Conservation (phyloP, 2,888 invertebrate genomes). For the Drosophila seclusa region DNA sequence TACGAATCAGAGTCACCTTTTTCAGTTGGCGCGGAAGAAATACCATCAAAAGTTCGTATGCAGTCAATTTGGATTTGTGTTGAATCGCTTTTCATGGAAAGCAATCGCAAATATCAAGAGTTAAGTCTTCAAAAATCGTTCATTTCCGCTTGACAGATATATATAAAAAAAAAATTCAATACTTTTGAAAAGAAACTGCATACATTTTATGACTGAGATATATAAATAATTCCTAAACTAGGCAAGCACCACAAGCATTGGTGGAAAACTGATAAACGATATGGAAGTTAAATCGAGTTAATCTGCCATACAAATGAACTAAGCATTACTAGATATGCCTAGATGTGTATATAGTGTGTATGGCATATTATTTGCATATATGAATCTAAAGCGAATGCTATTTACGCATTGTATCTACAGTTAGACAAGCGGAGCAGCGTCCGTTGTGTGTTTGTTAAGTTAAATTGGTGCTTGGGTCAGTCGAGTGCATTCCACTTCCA, state of each 20-base stretch:
- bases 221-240: neutral
- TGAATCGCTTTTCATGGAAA: neutral
- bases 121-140: too few relatives aligned
- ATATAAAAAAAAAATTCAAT: neutral
- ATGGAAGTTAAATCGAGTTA: neutral
- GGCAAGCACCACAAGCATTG: neutral
- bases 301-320: neutral
- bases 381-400: constrained; percentile 38
- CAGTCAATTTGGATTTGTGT: neutral
- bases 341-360: neutral
- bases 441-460: constrained; percentile 72
- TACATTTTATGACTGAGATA: neutral
- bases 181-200: neutral
- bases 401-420: constrained; percentile 64
- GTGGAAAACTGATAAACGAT: neutral
- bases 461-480: constrained; percentile 75
- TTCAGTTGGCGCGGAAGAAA: constrained; percentile 24
- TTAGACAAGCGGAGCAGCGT: constrained; percentile 48
- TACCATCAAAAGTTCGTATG: neutral
- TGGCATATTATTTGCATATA: neutral
- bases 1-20: neutral
- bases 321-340: neutral
- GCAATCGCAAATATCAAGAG: neutral
- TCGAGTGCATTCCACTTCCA: constrained; percentile 74
- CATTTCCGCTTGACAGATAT: neutral